phyloP scores from a whole-genome alignment of 2,113 vertebrate species.

The Triplophysa rosa region DNA sequence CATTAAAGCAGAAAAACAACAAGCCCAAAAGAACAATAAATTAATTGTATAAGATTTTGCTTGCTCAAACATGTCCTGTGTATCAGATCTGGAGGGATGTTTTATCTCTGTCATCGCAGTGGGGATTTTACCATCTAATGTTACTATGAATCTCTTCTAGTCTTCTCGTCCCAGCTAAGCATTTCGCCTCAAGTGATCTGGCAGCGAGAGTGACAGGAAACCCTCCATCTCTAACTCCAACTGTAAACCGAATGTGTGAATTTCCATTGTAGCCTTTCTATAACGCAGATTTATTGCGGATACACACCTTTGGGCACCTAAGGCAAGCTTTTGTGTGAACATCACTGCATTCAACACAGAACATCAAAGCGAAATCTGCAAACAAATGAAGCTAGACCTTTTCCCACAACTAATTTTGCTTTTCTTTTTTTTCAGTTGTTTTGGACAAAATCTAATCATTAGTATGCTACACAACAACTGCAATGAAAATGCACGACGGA shows the following conservation, averaged over 20 bases:
- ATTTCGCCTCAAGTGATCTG: slow-evolving; percentile 79
- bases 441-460: background rate
- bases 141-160: slow-evolving; percentile 72
- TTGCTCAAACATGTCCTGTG: slow-evolving; percentile 70
- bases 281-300: background rate
- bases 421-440: too few relatives aligned
- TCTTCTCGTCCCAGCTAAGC: slow-evolving; percentile 74
- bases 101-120: slow-evolving; percentile 70
- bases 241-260: slow-evolving; percentile 19
- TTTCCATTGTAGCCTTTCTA: background rate
- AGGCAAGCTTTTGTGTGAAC: too few relatives aligned
- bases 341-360: too few relatives aligned
- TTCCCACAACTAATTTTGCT: too few relatives aligned
- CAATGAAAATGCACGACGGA: background rate
- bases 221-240: slow-evolving; percentile 53
- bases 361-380: too few relatives aligned
- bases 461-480: background rate
- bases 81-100: slow-evolving; percentile 59
- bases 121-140: slow-evolving; percentile 73
- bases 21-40: slow-evolving; percentile 60
- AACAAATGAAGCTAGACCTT: too few relatives aligned
- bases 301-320: background rate
- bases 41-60: slow-evolving; percentile 63
- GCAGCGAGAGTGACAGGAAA: slow-evolving; percentile 51
- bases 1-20: slow-evolving; percentile 35